Percentiles rank a stretch among this genome's conserved stretches.
phyloP scores from a whole-genome alignment of 1,140 invertebrate species.

The Prorops nasuta region DNA sequence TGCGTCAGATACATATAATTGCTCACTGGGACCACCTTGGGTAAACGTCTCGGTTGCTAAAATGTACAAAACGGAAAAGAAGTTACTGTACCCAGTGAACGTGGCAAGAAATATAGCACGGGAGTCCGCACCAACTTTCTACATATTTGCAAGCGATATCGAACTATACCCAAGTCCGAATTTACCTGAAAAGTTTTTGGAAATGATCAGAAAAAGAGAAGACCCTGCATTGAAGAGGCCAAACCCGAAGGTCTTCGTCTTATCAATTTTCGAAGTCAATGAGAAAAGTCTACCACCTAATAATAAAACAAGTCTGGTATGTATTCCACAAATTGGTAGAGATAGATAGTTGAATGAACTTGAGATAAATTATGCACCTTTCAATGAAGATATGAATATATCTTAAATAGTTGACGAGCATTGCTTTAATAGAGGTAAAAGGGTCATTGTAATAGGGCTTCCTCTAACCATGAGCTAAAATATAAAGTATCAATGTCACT shows the following conservation, averaged over 20 bases:
- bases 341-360: not conserved
- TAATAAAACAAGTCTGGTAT: constrained; percentile 70
- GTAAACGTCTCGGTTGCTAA: constrained; percentile 62
- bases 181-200: constrained; percentile 72
- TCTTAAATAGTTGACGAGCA: too few species aligned
- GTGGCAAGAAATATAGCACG: constrained; percentile 83
- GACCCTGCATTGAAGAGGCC: constrained; percentile 63
- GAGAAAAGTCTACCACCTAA: constrained; percentile 68
- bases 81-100: constrained; percentile 83
- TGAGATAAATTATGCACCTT: too few species aligned
- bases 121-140: constrained; percentile 78
- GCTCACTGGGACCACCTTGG: constrained; percentile 68
- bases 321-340: constrained; percentile 18
- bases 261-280: constrained; percentile 82
- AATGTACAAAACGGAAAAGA: constrained; percentile 78
- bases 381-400: too few species aligned
- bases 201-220: constrained; percentile 75
- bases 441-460: not conserved
- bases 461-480: not conserved
- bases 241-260: constrained; percentile 75
- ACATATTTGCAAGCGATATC: constrained; percentile 83
- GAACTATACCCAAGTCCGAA: constrained; percentile 84
- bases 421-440: too few species aligned
- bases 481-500: not conserved
- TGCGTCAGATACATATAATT: constrained; percentile 66